Percentiles rank a stretch among this genome's conserved stretches.
These are phyloP conservation scores for Drosophila fulvimacula DNA, from an alignment of 2,888 invertebrate species.

Conservation along the genomic window DNA sequence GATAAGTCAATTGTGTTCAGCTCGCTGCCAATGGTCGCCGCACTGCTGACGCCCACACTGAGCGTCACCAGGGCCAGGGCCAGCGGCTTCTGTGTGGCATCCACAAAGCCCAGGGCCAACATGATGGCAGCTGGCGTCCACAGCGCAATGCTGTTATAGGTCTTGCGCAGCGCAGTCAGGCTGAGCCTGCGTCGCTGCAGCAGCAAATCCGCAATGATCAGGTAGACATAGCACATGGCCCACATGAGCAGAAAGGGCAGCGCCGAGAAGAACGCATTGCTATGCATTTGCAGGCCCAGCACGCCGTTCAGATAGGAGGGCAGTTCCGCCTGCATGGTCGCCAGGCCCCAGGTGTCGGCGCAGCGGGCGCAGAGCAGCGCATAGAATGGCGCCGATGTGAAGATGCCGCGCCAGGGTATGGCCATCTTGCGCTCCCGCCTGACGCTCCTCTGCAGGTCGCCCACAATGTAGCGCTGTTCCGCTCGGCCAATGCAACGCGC, in stretches of 20 bases:
- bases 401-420: conserved; percentile 88
- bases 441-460: conserved; percentile 79
- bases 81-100: conserved; percentile 78
- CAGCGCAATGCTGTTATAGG: conserved; percentile 80
- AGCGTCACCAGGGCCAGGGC: conserved; percentile 86
- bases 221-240: conserved; percentile 85
- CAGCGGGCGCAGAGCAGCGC: conserved; percentile 86
- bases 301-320: conserved; percentile 89
- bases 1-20: conserved; percentile 88
- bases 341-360: conserved; percentile 89
- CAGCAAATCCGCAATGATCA: conserved; percentile 85
- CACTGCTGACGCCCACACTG: conserved; percentile 85
- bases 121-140: conserved; percentile 86
- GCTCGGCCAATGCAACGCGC: conserved; percentile 86
- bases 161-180: conserved; percentile 76
- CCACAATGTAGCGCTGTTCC: conserved; percentile 87
- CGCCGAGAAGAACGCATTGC: conserved; percentile 85
- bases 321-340: conserved; percentile 88
- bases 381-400: conserved; percentile 89
- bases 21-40: conserved; percentile 83
- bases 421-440: conserved; percentile 75
- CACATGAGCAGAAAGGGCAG: conserved; percentile 85
- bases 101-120: conserved; percentile 85
- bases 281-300: conserved; percentile 87
- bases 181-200: conserved; percentile 83